Base-by-base conservation (phyloP, 1,140 invertebrate genomes). In the Dinothrombium tinctorium region DNA sequence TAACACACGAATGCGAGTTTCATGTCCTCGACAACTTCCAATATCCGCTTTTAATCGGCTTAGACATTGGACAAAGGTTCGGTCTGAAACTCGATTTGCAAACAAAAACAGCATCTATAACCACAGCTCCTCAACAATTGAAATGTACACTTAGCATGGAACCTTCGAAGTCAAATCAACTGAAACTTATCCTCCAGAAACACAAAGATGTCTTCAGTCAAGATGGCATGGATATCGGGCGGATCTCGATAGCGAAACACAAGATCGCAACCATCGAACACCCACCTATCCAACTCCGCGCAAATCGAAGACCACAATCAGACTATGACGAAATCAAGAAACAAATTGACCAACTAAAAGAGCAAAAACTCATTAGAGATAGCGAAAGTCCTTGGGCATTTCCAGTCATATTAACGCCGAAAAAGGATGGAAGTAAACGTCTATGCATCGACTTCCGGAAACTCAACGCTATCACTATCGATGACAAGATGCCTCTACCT, bases 401-500 rank as follows among this genome's bases (percentile, higher is more conserved):
- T 12, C 37, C 37, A 26, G n/a, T 38, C 12, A 38, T 24, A 5
- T 14, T 38, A 14, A 24, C 23, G 3, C 8, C 4, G 14, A 38
- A 38, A 25, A 38, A 38, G 21, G 37, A 38, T 4, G 37, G 19
- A 4, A 25, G 15, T 35, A 4, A 4, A 4, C 19, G n/a, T n/a
- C n/a, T n/a, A n/a, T n/a, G n/a, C 15, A 35, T 44, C 6, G 37
- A 44, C 21, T 44, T 21, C 21, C 14, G 19, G 4, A 25, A 22
- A 20, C 19, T 44, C 4, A 46, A 44, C 15, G 17, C 15, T 4
- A 26, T 37, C 12, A 45, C 36, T 12, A 23, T 39, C 17, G 17
- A 2, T 25, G 35, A 44, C 26, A 22, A 23, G 14, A 40, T 33
- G n/a, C 36, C 25, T 12, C 4, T 44, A 6, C 40, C 40, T 19